Base-by-base conservation (phyloP, 1,140 invertebrate species). In the Teleopsis dalmanni region DNA sequence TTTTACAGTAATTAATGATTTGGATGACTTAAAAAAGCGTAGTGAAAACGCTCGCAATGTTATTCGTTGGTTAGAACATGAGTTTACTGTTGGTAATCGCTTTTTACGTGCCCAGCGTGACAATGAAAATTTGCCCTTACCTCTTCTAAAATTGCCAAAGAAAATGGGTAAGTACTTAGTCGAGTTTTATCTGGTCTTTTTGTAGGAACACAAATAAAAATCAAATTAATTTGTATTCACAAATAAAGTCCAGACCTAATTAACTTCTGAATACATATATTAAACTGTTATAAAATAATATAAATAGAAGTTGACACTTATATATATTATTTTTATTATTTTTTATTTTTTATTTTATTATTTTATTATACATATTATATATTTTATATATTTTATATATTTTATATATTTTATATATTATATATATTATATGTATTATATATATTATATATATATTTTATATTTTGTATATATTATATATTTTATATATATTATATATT, bases 61-160 rank as follows among this genome's bases (percentile, higher is more conserved):
- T 3, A 95, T 92, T 42, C 83, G 91, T 53, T 95, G 91, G 91
- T 71, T 96, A 40, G 91, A 95, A 70, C 71, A 76, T 19, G 88
- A 94, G 72, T 81, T 95, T 16, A 81, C 83, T 48, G 81, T 82
- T 54, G 91, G 91, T 9, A 90, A 89, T 52, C 76, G 89, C 44
- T 92, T 85, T 63, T 70, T 90, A 50, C 75, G 85, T 52, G 84
- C 88, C 4, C 91, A 93, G 69, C 78, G 85, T 23, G 80, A 83
- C 16, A 82, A 87, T 25, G 90, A 94, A 68, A 78, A 81, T 16
- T 73, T 82, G 19, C 73, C 83, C 11, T 64, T 91, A 9, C 82
- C 86, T 0, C 76, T 85, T 6, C 77, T 91, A 36, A 91, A 90
- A 72, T 79, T 80, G 51, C 80, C 81, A 1, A 76, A 79, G 22